These are phyloP conservation scores for Aricia artaxerxes DNA, from an alignment of 2,888 invertebrate species.

Conservation along the genomic window DNA sequence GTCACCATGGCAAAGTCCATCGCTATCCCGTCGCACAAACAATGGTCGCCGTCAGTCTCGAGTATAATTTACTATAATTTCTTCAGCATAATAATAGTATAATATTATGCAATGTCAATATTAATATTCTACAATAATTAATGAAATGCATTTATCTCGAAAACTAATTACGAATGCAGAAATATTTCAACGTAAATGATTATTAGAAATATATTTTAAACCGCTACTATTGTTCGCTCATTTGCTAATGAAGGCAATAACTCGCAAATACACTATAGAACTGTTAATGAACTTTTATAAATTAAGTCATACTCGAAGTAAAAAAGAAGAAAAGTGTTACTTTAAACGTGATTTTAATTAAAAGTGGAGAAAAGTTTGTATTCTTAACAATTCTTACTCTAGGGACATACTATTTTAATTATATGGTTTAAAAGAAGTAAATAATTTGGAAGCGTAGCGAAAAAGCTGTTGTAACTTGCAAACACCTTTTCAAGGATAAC, in stretches of 20 bases:
- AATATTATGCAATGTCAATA: slow-evolving; percentile 22
- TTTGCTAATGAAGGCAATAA: slow-evolving; percentile 27
- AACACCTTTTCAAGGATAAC: no score
- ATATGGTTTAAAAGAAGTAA: no score
- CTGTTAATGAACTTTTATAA: slow-evolving; percentile 17
- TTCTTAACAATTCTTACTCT: neutral
- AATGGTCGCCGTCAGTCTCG: no score
- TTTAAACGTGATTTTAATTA: slow-evolving; percentile 22
- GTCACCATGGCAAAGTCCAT: no score
- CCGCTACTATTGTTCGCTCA: neutral
- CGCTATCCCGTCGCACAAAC: no score
- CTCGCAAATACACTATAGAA: slow-evolving; percentile 11
- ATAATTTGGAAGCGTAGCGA: no score
- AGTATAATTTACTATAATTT: no score
- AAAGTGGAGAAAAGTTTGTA: neutral
- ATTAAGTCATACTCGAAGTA: slow-evolving; percentile 1
- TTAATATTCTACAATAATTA: slow-evolving; percentile 6
- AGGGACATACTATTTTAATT: neutral
- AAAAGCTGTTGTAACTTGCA: no score
- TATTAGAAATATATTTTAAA: slow-evolving; percentile 25
- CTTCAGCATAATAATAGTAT: slow-evolving; percentile 8
- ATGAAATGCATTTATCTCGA: slow-evolving; percentile 15
- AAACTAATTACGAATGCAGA: slow-evolving; percentile 17
- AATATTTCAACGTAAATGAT: slow-evolving; percentile 19
- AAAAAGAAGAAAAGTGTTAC: neutral